Base-by-base conservation (phyloP, 2,113 vertebrate species). In the Melanerpes formicivorus region DNA sequence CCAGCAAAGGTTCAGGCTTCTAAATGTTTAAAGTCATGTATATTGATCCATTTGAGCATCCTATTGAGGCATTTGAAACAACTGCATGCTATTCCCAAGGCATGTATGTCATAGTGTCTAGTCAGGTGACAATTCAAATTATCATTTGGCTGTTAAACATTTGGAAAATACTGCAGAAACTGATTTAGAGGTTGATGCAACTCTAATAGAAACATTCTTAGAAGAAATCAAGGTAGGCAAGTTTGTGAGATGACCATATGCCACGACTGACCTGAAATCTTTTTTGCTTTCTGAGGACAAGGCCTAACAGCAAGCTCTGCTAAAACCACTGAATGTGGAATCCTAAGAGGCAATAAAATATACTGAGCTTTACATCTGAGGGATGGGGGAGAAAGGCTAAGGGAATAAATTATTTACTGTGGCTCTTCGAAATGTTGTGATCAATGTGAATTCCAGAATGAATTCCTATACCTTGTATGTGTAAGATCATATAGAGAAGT, bases 231-330 rank as follows among this genome's bases (percentile, higher is more conserved):
- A 46, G 87, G 74, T 48, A 93, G 80, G 48, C 87, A 90, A 54
- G 90, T 90, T 88, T 86, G 64, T 60, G 60, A 90, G 27, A 25
- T 42, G 40, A 55, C 27, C 79, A 27, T 72, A 30, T 50, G 26
- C 55, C 46, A 42, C 3, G 6, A 77, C 0, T 14, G 26, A 77
- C 30, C 27, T 52, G 60, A 52, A 80, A 60, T 52, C 10, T 40
- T 26, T 89, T 67, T 40, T 71, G 29, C 82, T 93, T 93, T 90
- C 69, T 65, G 88, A 85, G 64, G 27, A 67, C 48, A 88, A 88
- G 30, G 72, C 46, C 46, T 46, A 66, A 32, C 34, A 46, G 1
- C 16, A 87, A 82, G 30, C 46, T 82, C 56, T 67, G 11, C 1
- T 1, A 37, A 85, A 89, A 42, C 7, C 48, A 48, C n/a, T 16